Evolutionary conservation across 2,797 vertebrate genomes (phyloP).

Genomic region (Bryconaethiops microstoma): DNA sequence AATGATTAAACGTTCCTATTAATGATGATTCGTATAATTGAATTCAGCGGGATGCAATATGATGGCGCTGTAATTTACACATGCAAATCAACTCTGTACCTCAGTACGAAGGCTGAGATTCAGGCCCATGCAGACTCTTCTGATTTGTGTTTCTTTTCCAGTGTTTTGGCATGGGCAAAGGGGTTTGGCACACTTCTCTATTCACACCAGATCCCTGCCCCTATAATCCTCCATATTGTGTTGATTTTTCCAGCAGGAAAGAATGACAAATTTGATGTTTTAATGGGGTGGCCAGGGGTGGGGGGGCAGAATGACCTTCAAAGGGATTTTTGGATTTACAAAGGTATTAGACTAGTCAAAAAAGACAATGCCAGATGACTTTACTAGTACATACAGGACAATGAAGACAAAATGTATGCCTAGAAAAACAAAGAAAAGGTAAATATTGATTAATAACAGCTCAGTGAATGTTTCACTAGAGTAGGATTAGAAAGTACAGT

Average conservation of each 20-base stretch:
- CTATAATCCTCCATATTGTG: constrained; percentile 45
- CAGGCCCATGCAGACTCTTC: neutral
- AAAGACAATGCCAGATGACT: constrained; percentile 43
- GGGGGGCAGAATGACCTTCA: constrained; percentile 48
- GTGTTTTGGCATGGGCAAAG: constrained; percentile 8
- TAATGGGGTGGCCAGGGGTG: constrained; percentile 28
- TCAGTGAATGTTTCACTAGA: neutral
- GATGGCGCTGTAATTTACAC: constrained; percentile 62
- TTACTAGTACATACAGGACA: neutral
- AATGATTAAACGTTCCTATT: constrained; percentile 74
- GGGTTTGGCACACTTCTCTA: constrained; percentile 18
- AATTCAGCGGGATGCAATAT: constrained; percentile 69
- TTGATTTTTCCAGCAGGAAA: constrained; percentile 37
- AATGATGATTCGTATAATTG: constrained; percentile 74
- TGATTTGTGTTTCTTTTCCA: constrained; percentile 1
- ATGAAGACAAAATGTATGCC: neutral
- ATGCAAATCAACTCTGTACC: constrained; percentile 62
- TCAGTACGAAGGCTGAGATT: constrained; percentile 4
- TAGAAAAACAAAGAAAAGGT: neutral
- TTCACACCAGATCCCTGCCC: constrained; percentile 20
- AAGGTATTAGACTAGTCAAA: constrained; percentile 27
- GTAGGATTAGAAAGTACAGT: neutral
- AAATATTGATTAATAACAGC: no score
- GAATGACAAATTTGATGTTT: constrained; percentile 33
- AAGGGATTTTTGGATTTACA: constrained; percentile 49